Percentiles rank a stretch among this genome's conserved stretches.
phyloP scores from a whole-genome alignment of 2,113 vertebrate species.

The Mustela lutreola region DNA sequence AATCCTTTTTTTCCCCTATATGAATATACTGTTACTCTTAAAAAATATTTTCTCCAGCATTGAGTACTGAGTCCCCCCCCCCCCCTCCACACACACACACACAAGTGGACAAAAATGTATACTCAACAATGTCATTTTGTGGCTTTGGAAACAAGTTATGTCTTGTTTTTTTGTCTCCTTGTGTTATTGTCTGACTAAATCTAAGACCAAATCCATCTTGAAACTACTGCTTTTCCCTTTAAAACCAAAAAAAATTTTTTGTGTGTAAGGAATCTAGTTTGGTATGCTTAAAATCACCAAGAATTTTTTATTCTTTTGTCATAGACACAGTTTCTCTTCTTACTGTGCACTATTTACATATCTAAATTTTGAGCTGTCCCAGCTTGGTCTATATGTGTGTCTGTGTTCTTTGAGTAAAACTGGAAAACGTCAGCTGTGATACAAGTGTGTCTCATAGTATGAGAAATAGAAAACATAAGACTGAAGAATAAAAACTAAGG shows the following conservation, averaged over 20 bases:
- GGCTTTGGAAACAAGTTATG: constrained; percentile 65
- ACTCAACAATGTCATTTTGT: constrained; percentile 43
- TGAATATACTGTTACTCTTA: constrained; percentile 84
- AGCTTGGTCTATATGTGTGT: constrained; percentile 85
- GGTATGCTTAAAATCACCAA: constrained; percentile 81
- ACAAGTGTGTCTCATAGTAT: constrained; percentile 62
- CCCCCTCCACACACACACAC: neutral
- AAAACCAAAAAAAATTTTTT: constrained; percentile 81
- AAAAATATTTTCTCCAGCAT: constrained; percentile 81
- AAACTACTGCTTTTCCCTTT: constrained; percentile 78
- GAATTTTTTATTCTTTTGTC: constrained; percentile 78
- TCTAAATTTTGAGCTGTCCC: constrained; percentile 84
- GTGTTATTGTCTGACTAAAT: constrained; percentile 73
- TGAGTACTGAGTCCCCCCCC: constrained; percentile 66
- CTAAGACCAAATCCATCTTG: constrained; percentile 84
- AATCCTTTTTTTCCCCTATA: constrained; percentile 76
- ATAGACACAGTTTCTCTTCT: constrained; percentile 81
- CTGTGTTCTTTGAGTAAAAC: constrained; percentile 86
- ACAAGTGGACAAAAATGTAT: constrained; percentile 51
- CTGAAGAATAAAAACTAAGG: constrained; percentile 64
- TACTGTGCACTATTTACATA: constrained; percentile 81
- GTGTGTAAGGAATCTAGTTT: constrained; percentile 79
- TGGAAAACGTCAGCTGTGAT: constrained; percentile 76
- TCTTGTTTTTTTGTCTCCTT: constrained; percentile 69
- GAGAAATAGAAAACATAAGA: constrained; percentile 78